phyloP scores from a whole-genome alignment of 2,888 invertebrate species.

The Monoplex corrugatus region DNA sequence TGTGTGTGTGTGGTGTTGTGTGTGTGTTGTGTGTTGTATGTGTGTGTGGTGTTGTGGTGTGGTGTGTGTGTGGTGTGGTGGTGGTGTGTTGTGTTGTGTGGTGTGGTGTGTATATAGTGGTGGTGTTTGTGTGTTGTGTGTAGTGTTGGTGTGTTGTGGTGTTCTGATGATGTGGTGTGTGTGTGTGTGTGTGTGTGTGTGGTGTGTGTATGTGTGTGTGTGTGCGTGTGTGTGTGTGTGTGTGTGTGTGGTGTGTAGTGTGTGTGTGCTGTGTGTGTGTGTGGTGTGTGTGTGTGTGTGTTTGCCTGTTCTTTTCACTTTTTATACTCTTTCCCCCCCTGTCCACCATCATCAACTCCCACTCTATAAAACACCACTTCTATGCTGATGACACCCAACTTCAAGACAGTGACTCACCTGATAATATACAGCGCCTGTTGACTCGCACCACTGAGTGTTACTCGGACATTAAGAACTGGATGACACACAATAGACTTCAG shows the following conservation, averaged over 20 bases:
- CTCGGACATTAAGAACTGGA: too few relatives aligned
- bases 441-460: too few relatives aligned
- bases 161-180: not conserved
- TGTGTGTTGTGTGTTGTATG: not conserved
- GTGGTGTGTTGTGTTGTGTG: too few relatives aligned
- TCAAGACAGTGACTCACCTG: too few relatives aligned
- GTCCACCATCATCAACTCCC: too few relatives aligned
- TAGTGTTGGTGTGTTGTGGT: not conserved
- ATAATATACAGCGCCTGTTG: too few relatives aligned
- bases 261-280: not conserved
- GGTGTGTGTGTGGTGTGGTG: not conserved
- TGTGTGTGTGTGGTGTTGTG: not conserved
- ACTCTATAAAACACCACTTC: too few relatives aligned
- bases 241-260: not conserved
- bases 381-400: too few relatives aligned
- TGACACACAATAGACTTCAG: too few relatives aligned
- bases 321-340: too few relatives aligned
- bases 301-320: too few relatives aligned
- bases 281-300: not conserved
- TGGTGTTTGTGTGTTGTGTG: not conserved
- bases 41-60: not conserved
- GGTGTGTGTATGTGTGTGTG: not conserved
- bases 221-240: not conserved
- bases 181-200: not conserved
- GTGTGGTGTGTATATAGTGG: too few relatives aligned